Percentiles rank a stretch among this genome's conserved stretches.
These are phyloP conservation scores for Stomatorhinus walkeri DNA, from an alignment of 2,797 vertebrate species.

Conservation along the genomic window DNA sequence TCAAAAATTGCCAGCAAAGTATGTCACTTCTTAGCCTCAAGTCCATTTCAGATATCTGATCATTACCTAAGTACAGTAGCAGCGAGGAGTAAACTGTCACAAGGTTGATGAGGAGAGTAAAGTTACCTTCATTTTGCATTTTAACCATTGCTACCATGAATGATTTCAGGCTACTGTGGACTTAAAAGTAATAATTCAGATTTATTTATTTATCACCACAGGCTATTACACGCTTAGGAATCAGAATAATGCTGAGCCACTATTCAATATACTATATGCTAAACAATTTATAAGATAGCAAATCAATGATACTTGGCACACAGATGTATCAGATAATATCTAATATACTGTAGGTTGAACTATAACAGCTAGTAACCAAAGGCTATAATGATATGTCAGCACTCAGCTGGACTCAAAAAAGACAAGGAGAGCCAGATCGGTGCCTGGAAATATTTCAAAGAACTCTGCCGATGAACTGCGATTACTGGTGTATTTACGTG, in stretches of 20 bases:
- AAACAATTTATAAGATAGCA: neutral
- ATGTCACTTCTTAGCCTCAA: slow-evolving; percentile 9
- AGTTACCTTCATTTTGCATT: neutral
- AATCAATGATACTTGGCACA: neutral
- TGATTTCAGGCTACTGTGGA: neutral
- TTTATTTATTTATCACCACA: neutral
- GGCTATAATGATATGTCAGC: neutral
- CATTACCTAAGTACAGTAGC: slow-evolving; percentile 6
- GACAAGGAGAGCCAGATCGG: neutral
- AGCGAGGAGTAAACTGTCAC: neutral
- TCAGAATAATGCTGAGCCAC: neutral
- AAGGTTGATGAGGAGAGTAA: neutral
- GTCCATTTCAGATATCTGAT: slow-evolving; percentile 8
- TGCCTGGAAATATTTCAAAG: neutral
- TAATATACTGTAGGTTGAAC: neutral
- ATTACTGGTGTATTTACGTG: neutral
- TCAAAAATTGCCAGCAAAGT: slow-evolving; percentile 10
- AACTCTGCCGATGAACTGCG: neutral
- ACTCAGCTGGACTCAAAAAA: neutral
- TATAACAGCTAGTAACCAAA: neutral
- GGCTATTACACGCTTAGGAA: neutral
- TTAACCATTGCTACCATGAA: neutral
- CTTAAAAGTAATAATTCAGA: neutral
- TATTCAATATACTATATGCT: neutral
- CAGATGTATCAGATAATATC: neutral